phyloP scores from a whole-genome alignment of 2,888 invertebrate genomes.

The Prosopocoilus inquinatus region DNA sequence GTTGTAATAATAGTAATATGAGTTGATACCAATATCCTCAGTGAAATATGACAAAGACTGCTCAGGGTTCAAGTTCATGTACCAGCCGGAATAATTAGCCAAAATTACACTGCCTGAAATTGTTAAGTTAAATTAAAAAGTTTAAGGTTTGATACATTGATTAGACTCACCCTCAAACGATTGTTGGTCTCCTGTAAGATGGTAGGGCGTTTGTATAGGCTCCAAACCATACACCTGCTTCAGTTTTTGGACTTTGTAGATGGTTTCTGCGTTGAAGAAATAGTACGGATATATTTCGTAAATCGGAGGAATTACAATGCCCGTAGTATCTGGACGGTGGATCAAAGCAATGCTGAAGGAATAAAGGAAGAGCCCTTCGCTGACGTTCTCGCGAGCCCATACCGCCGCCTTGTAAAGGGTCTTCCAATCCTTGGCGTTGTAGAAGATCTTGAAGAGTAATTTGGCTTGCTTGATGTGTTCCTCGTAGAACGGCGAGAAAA shows the following conservation, averaged over 20 bases:
- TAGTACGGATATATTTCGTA: slow-evolving; percentile 73
- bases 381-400: slow-evolving; percentile 65
- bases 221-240: slow-evolving; percentile 53
- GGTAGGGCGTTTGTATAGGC: no score
- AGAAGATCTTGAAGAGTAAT: slow-evolving; percentile 64
- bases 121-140: background rate
- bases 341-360: slow-evolving; percentile 63
- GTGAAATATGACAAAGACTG: slow-evolving; percentile 63
- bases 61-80: slow-evolving; percentile 56
- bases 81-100: slow-evolving; percentile 51
- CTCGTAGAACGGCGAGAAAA: slow-evolving; percentile 62
- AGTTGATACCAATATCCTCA: slow-evolving; percentile 65
- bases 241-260: slow-evolving; percentile 64
- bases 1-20: slow-evolving; percentile 63
- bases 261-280: slow-evolving; percentile 67
- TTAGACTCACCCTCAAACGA: background rate
- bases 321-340: slow-evolving; percentile 63
- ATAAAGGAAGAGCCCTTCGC: slow-evolving; percentile 68
- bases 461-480: slow-evolving; percentile 62
- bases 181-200: no score
- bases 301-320: slow-evolving; percentile 65
- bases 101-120: slow-evolving; percentile 44
- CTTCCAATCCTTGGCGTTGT: slow-evolving; percentile 68
- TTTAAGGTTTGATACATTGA: no score
- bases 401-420: slow-evolving; percentile 68